Conservation (phyloP, 2,797 vertebrate species). For the Pseudomugil tenellus region DNA sequence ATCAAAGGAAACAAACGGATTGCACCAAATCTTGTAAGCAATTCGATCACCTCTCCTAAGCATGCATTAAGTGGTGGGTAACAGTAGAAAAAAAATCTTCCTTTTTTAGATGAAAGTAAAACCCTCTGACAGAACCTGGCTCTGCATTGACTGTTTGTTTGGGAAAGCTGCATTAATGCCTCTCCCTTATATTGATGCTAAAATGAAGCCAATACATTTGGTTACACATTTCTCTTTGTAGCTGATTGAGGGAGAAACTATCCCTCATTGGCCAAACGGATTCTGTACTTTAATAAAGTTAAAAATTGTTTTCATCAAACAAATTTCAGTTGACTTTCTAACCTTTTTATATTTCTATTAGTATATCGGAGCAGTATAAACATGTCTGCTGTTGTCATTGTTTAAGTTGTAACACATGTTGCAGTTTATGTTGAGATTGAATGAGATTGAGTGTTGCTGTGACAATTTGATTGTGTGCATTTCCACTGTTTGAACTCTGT, state of each 20-base stretch:
- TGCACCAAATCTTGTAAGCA: too few species aligned
- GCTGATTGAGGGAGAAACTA: background rate
- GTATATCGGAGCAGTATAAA: background rate
- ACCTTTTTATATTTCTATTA: background rate
- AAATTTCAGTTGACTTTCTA: background rate
- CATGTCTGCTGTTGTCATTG: background rate
- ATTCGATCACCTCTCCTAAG: too few species aligned
- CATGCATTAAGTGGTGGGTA: too few species aligned
- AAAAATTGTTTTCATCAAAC: background rate
- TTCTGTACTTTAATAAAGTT: background rate
- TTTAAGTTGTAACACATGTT: background rate
- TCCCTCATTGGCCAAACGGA: background rate
- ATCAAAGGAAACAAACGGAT: too few species aligned
- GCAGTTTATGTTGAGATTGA: background rate
- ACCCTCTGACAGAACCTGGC: too few species aligned
- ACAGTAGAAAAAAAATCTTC: too few species aligned
- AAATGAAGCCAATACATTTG: background rate
- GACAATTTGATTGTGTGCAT: background rate
- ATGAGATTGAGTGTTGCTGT: background rate
- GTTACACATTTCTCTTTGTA: background rate
- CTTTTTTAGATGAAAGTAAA: too few species aligned
- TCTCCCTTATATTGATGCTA: background rate
- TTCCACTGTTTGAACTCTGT: slow-evolving; percentile 5
- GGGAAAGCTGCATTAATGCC: too few species aligned
- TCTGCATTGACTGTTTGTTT: too few species aligned